Evolutionary conservation across 1,140 invertebrate genomes (phyloP).

Genomic region (Battus philenor): DNA sequence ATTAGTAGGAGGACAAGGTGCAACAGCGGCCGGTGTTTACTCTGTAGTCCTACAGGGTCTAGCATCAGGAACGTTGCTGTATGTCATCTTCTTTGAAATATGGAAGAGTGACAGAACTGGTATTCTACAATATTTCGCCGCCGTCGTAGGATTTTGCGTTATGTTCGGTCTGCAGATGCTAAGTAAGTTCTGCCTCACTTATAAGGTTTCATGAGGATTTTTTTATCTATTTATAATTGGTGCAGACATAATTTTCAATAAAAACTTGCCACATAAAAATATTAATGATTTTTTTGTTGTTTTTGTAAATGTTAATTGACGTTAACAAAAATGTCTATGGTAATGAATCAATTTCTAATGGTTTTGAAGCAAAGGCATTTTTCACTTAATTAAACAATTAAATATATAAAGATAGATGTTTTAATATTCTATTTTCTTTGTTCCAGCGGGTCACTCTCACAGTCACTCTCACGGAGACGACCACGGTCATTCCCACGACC

Average conservation of each 20-base stretch:
- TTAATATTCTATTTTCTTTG: constrained; percentile 19
- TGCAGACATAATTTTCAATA: too few species aligned
- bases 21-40: constrained; percentile 77
- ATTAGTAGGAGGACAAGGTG: constrained; percentile 75
- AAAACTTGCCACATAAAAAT: too few species aligned
- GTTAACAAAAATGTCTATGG: too few species aligned
- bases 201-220: too few species aligned
- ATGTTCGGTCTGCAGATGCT: constrained; percentile 87
- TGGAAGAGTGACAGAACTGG: constrained; percentile 86
- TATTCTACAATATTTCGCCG: constrained; percentile 81
- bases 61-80: constrained; percentile 90
- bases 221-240: too few species aligned
- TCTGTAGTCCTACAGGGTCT: constrained; percentile 87
- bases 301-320: too few species aligned
- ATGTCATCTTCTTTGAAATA: constrained; percentile 95
- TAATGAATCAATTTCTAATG: too few species aligned
- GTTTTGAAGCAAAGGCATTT: too few species aligned
- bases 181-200: constrained; percentile 81
- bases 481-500: constrained; percentile 31
- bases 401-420: too few species aligned
- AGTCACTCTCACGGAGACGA: constrained; percentile 27
- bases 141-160: constrained; percentile 84
- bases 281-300: constrained; percentile 9
- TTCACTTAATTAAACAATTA: too few species aligned
- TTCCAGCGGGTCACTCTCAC: constrained; percentile 47